Evolutionary conservation across 2,113 vertebrate genomes (phyloP).

Genomic region (Alouatta palliata): DNA sequence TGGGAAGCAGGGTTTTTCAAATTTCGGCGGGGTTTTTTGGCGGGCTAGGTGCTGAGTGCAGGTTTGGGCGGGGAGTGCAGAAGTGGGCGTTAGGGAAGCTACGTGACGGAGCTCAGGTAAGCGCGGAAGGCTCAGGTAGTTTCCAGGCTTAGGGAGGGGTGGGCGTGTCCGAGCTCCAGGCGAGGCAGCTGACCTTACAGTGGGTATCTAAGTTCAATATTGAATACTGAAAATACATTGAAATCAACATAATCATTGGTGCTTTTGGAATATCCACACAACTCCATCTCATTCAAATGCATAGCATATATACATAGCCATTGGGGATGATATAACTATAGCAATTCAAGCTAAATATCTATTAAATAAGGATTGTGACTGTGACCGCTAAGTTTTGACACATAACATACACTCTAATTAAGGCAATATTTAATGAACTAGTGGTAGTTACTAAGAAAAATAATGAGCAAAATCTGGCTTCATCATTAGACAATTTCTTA

Average conservation of each 20-base stretch:
- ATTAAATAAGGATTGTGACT: slow-evolving; percentile 36
- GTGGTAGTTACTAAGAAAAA: slow-evolving; percentile 61
- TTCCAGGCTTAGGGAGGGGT: no score
- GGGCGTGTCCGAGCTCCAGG: no score
- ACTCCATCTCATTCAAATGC: neutral
- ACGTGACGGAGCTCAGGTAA: no score
- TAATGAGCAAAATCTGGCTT: slow-evolving; percentile 80
- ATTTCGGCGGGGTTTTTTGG: no score
- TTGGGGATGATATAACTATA: neutral
- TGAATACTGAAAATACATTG: neutral
- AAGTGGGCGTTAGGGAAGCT: no score
- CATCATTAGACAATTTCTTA: slow-evolving; percentile 78
- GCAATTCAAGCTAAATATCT: slow-evolving; percentile 32
- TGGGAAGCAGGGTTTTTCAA: no score
- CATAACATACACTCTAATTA: slow-evolving; percentile 44
- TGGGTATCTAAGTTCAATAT: neutral
- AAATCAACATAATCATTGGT: neutral
- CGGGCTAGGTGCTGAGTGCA: no score
- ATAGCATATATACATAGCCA: neutral
- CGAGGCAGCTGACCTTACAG: no score
- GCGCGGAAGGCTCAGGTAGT: no score
- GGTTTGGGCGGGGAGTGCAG: no score
- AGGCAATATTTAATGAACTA: slow-evolving; percentile 61
- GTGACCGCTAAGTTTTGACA: slow-evolving; percentile 47
- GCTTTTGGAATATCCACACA: neutral